phyloP scores from a whole-genome alignment of 2,113 vertebrate species.

The Calidris pygmaea region DNA sequence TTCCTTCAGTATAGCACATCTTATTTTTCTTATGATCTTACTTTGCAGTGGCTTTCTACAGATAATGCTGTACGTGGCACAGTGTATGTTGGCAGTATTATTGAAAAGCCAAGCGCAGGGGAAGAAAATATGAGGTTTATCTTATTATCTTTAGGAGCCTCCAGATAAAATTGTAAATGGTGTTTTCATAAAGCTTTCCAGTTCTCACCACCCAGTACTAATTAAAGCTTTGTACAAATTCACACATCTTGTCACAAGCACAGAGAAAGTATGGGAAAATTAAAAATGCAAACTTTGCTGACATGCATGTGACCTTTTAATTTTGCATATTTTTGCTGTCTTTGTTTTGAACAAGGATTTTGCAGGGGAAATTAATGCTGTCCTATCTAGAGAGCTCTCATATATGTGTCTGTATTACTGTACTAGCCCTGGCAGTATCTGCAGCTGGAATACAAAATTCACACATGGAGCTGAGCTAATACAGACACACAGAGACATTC shows the following conservation, averaged over 20 bases:
- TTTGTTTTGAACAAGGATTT: background rate
- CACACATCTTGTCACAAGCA: background rate
- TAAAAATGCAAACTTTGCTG: background rate
- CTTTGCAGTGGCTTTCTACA: background rate
- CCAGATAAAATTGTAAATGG: background rate
- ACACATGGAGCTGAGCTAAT: background rate
- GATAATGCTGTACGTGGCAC: background rate
- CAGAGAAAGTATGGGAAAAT: background rate
- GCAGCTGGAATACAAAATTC: background rate
- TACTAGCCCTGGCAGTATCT: background rate
- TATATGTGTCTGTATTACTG: background rate
- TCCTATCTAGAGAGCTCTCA: background rate
- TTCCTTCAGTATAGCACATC: background rate
- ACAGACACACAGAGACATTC: background rate
- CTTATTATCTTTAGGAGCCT: slow-evolving; percentile 14
- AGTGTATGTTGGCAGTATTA: background rate
- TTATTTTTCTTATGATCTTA: background rate
- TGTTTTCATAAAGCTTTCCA: slow-evolving; percentile 11
- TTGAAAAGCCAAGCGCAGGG: background rate
- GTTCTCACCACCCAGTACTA: background rate
- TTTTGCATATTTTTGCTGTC: background rate
- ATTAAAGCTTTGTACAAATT: slow-evolving; percentile 46
- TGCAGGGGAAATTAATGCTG: background rate
- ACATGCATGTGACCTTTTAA: background rate
- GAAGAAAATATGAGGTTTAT: background rate